phyloP scores from a whole-genome alignment of 2,113 vertebrate genomes.

The Callaeas wilsoni region DNA sequence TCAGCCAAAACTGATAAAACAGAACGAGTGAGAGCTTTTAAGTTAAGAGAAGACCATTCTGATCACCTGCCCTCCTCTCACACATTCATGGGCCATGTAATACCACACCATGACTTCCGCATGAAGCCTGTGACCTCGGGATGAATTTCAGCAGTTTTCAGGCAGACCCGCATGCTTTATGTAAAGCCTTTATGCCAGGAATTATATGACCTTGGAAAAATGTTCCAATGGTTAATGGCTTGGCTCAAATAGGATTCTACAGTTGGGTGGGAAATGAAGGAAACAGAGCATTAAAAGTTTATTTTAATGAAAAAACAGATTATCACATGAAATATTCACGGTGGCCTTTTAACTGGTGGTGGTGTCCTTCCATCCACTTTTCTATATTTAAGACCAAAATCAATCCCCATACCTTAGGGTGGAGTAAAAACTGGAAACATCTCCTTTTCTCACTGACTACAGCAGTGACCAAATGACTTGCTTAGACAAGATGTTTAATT shows the following conservation, averaged over 20 bases:
- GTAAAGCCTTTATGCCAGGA: background rate
- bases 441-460: background rate
- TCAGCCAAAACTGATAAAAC: background rate
- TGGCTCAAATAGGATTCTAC: background rate
- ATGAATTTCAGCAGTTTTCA: background rate
- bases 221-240: background rate
- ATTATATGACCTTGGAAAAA: background rate
- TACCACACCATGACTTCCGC: background rate
- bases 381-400: background rate
- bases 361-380: background rate
- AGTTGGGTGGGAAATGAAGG: background rate
- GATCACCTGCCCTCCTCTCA: background rate
- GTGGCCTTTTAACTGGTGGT: background rate
- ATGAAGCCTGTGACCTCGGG: background rate
- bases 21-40: background rate
- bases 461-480: background rate
- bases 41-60: background rate
- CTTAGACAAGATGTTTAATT: background rate
- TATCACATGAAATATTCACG: background rate
- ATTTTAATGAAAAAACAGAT: background rate
- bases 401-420: background rate
- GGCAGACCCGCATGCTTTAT: background rate
- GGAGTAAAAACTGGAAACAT: background rate
- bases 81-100: background rate
- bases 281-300: background rate